Evolutionary conservation across 1,140 invertebrate genomes (phyloP), one percentile per base, ranked within the genome.

Genomic region (Lucilia sericata): DNA sequence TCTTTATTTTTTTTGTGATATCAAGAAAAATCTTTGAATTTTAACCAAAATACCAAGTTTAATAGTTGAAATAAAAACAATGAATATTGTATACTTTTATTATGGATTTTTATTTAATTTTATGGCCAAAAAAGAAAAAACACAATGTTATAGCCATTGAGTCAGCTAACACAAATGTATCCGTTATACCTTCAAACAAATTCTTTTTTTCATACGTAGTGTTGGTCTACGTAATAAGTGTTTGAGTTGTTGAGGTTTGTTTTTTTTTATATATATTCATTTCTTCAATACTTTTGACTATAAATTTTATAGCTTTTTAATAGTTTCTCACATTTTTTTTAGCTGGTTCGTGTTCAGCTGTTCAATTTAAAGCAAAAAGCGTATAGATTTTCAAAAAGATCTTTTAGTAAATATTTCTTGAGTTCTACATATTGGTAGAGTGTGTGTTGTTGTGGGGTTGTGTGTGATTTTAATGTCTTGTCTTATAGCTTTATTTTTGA

Each of bases 291-390:
- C 42, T 42, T 42, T 42, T 42, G n/a, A 14, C 60, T 70, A 84
- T 74, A 30, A 47, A 82, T 47, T 85, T 90, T 90, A 90, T 89
- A 87, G 87, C 87, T 89, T 90, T 90, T 90, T 90, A 90, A 90
- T 90, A 90, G 88, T 90, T 90, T 89, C 89, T 89, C 89, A 90
- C 89, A 87, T 84, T 19, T 60, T 55, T 74, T 75, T 42, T 14
- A n/a, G 25, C 42, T 8, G 5, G 42, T 42, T 42, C 42, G 42
- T 42, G 42, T 42, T 42, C 42, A 42, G 42, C 42, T 42, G 42
- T 42, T 42, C 42, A 42, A 42, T 42, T 42, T 42, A 42, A 42
- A 42, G 42, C 42, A 42, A 42, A 42, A 42, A 42, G 42, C 42
- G 42, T 2, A 42, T 42, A 42, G 42, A 42, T 42, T 42, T 42